A percentile compares a stretch with the other conserved stretches of the same genome.
These are phyloP conservation scores for Leiothrix lutea DNA, from an alignment of 2,113 vertebrate genomes.

Conservation along the genomic window DNA sequence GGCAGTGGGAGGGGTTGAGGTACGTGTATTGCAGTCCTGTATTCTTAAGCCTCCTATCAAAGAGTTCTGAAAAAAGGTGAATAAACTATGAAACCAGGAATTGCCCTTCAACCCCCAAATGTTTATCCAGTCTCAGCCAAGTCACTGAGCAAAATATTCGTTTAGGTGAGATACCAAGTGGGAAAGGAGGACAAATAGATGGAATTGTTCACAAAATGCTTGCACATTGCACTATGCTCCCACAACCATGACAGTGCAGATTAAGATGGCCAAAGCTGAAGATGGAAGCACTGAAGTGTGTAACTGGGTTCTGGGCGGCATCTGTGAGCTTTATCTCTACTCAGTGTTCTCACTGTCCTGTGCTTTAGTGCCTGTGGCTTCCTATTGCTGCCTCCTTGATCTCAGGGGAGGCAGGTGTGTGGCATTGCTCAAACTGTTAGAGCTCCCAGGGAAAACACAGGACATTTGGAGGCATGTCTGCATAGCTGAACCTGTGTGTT, in stretches of 20 bases:
- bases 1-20: not conserved
- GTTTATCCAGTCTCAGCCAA: not conserved
- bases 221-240: not conserved
- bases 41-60: not conserved
- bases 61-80: not conserved
- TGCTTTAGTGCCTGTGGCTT: not conserved
- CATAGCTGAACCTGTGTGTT: not conserved
- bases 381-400: not conserved
- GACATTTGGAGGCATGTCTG: not conserved
- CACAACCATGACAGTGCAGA: not conserved
- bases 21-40: accelerated
- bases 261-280: not conserved
- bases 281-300: conserved; percentile 14
- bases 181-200: not conserved
- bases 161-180: not conserved
- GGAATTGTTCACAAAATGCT: not conserved
- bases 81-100: not conserved
- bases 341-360: not conserved
- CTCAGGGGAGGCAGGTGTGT: not conserved
- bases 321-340: not conserved
- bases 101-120: not conserved
- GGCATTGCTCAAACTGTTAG: not conserved
- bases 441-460: not conserved
- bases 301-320: not conserved
- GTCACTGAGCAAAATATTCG: not conserved